phyloP scores from a whole-genome alignment of 2,113 vertebrate species.

The Apistogramma diplotaenia region DNA sequence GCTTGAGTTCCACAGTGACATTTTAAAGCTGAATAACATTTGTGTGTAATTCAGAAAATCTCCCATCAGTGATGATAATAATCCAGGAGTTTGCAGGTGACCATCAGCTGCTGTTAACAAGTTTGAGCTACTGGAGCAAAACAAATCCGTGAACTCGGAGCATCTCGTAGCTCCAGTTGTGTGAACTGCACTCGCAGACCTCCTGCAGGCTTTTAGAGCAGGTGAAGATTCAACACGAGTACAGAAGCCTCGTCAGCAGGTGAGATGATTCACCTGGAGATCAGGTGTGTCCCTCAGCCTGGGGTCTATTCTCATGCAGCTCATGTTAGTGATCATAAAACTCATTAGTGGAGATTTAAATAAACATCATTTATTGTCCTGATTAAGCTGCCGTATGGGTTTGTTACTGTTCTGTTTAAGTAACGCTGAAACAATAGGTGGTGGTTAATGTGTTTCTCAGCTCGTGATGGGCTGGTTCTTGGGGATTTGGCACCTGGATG shows the following conservation, averaged over 20 bases:
- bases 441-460: not conserved
- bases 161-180: not conserved
- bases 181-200: not conserved
- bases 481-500: conserved; percentile 5
- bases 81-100: accelerated
- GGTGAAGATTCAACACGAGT: too few relatives aligned
- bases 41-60: not conserved
- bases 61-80: not conserved
- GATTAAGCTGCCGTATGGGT: not conserved
- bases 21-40: accelerated
- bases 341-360: not conserved
- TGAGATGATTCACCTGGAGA: too few relatives aligned
- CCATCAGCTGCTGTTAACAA: too few relatives aligned
- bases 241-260: too few relatives aligned
- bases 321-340: not conserved
- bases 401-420: not conserved
- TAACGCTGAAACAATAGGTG: not conserved
- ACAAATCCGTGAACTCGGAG: too few relatives aligned
- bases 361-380: not conserved
- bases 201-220: not conserved
- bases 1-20: not conserved
- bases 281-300: too few relatives aligned
- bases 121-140: too few relatives aligned
- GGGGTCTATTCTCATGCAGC: not conserved
- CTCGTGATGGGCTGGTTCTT: not conserved